phyloP scores from a whole-genome alignment of 1,140 invertebrate species.

The Drosophila miranda region DNA sequence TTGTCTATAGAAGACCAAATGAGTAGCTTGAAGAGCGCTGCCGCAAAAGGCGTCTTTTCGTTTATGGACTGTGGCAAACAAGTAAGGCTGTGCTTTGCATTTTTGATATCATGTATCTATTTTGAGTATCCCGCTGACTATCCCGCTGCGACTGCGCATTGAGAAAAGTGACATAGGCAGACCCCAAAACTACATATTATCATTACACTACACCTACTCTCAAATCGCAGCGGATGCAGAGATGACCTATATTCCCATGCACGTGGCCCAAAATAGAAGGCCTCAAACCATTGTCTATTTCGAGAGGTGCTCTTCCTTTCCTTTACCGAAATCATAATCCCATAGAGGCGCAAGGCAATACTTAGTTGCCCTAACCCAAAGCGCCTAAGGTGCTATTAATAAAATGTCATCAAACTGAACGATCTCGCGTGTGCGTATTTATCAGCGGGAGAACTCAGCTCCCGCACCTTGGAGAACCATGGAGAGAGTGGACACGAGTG shows the following conservation, averaged over 20 bases:
- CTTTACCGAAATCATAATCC: slow-evolving; percentile 59
- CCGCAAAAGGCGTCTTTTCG: slow-evolving; percentile 38
- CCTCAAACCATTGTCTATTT: slow-evolving; percentile 55
- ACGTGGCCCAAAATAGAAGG: slow-evolving; percentile 53
- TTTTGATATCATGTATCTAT: slow-evolving; percentile 7
- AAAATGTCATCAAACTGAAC: slow-evolving; percentile 48
- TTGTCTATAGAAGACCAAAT: slow-evolving; percentile 24
- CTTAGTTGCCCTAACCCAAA: slow-evolving; percentile 66
- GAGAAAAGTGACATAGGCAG: slow-evolving; percentile 6
- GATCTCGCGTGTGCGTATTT: slow-evolving; percentile 52
- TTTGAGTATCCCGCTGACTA: not conserved
- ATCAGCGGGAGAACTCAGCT: slow-evolving; percentile 29
- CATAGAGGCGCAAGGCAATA: slow-evolving; percentile 41
- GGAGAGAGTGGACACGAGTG: not conserved
- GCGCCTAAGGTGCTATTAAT: slow-evolving; percentile 60
- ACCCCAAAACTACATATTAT: not conserved
- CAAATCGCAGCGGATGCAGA: slow-evolving; percentile 5
- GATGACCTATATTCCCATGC: slow-evolving; percentile 20
- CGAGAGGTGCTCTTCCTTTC: slow-evolving; percentile 56
- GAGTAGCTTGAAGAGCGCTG: slow-evolving; percentile 34
- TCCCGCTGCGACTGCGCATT: slow-evolving; percentile 20
- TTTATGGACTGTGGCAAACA: slow-evolving; percentile 17
- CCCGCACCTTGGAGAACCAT: slow-evolving; percentile 36
- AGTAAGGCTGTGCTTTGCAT: slow-evolving; percentile 41
- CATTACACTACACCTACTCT: not conserved